Evolutionary conservation across 2,797 vertebrate genomes (phyloP).

Genomic region (Spheniscus humboldti): DNA sequence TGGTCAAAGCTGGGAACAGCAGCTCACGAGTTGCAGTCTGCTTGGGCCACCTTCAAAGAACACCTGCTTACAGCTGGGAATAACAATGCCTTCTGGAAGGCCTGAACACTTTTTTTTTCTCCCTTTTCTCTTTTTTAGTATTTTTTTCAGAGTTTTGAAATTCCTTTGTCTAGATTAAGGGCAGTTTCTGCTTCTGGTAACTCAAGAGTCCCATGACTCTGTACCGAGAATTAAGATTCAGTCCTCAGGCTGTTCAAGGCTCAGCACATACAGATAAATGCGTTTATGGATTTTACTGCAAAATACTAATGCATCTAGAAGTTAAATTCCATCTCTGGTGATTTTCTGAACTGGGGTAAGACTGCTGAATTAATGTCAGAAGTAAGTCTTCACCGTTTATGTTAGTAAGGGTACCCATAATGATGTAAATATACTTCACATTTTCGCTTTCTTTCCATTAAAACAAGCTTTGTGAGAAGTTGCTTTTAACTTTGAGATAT

Average conservation of each 20-base stretch:
- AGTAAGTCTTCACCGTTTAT: not conserved
- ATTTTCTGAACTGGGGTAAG: not conserved
- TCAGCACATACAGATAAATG: not conserved
- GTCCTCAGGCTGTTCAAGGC: not conserved
- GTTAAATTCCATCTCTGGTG: not conserved
- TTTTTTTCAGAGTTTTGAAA: not conserved
- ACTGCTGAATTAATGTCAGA: not conserved
- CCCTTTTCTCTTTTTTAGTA: not conserved
- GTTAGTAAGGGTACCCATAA: not conserved
- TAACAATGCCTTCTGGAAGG: not conserved
- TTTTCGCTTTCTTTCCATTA: not conserved
- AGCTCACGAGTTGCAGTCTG: not conserved
- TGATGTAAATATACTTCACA: not conserved
- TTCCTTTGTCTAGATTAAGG: not conserved
- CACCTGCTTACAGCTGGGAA: not conserved
- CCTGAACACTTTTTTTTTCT: fast-evolving
- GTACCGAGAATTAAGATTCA: not conserved
- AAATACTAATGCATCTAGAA: not conserved
- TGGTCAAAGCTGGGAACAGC: not conserved
- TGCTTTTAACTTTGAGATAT: not conserved
- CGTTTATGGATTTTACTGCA: not conserved
- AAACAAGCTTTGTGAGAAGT: not conserved
- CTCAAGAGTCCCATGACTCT: not conserved
- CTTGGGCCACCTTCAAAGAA: not conserved
- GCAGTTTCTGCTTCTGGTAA: not conserved